Evolutionary conservation across 2,888 invertebrate species (phyloP).

Genomic region (Pherbina coryleti): DNA sequence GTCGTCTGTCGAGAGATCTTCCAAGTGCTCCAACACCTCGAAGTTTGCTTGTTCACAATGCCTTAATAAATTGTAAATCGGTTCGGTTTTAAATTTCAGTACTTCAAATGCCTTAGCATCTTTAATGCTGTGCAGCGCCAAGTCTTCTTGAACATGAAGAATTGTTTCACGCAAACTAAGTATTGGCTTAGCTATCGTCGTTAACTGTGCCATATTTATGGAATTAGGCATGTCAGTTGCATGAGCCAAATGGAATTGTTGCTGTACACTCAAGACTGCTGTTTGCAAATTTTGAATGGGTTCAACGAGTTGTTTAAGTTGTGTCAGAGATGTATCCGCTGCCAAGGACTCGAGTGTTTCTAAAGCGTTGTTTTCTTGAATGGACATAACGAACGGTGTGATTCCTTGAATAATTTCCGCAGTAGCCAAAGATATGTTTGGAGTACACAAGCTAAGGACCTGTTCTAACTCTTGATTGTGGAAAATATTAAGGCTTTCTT

Average conservation of each 20-base stretch:
- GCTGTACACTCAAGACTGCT: constrained; percentile 56
- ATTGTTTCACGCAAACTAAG: constrained; percentile 55
- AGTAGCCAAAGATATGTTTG: constrained; percentile 46
- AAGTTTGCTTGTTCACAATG: constrained; percentile 61
- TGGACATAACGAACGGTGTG: constrained; percentile 53
- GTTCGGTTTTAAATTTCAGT: constrained; percentile 50
- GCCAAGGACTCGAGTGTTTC: constrained; percentile 55
- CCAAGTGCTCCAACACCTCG: constrained; percentile 69
- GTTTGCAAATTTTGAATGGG: constrained; percentile 68
- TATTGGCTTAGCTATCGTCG: constrained; percentile 54
- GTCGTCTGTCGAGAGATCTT: constrained; percentile 73
- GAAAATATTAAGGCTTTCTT: constrained; percentile 54
- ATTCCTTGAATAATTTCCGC: constrained; percentile 53
- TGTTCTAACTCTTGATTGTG: constrained; percentile 56
- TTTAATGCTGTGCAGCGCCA: constrained; percentile 48
- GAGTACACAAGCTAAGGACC: constrained; percentile 46
- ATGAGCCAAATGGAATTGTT: constrained; percentile 64
- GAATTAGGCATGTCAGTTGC: constrained; percentile 48
- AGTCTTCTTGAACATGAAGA: constrained; percentile 53
- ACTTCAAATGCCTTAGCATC: constrained; percentile 50
- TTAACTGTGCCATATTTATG: constrained; percentile 47
- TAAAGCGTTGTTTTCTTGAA: constrained; percentile 55
- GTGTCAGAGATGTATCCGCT: constrained; percentile 53
- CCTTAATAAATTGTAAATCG: constrained; percentile 54
- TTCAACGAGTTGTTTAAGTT: constrained; percentile 62